These are phyloP conservation scores for Cricetomys ansorgei DNA, from an alignment of 2,113 vertebrate species.

Conservation along the genomic window DNA sequence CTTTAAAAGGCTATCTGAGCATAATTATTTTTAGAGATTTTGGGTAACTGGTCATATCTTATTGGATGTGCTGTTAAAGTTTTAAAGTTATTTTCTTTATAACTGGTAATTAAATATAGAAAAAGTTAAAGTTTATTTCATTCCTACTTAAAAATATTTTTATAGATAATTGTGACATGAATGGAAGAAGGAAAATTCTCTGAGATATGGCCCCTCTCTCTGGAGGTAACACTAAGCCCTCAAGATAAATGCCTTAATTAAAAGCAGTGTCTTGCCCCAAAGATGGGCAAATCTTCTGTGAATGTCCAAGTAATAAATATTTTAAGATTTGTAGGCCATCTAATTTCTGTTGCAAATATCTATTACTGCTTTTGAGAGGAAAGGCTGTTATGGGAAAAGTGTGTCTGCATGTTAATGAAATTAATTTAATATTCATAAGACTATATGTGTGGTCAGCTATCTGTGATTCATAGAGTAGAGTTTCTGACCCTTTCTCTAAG, in stretches of 20 bases:
- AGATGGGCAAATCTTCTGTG: not conserved
- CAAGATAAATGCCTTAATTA: not conserved
- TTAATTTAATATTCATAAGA: conserved; percentile 35
- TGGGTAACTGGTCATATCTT: not conserved
- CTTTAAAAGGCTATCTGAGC: not conserved
- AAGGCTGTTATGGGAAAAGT: not conserved
- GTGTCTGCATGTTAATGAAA: not conserved
- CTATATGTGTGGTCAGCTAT: not conserved
- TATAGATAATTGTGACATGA: not conserved
- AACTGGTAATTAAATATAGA: not conserved
- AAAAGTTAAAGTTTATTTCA: not conserved
- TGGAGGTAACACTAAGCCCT: not conserved
- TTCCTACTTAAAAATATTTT: not conserved
- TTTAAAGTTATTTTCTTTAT: not conserved
- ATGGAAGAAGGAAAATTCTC: not conserved
- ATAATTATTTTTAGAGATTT: not conserved
- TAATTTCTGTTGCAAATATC: not conserved
- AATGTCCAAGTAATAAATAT: not conserved
- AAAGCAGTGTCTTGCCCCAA: not conserved
- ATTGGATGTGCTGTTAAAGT: not conserved
- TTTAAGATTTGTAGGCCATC: not conserved
- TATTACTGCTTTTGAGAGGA: not conserved
- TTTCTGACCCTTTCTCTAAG: not conserved
- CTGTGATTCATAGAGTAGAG: not conserved
- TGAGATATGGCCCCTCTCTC: not conserved